Conservation (phyloP, 37 sponge, comb jelly and placozoan genomes). For the Agelas oroides region DNA sequence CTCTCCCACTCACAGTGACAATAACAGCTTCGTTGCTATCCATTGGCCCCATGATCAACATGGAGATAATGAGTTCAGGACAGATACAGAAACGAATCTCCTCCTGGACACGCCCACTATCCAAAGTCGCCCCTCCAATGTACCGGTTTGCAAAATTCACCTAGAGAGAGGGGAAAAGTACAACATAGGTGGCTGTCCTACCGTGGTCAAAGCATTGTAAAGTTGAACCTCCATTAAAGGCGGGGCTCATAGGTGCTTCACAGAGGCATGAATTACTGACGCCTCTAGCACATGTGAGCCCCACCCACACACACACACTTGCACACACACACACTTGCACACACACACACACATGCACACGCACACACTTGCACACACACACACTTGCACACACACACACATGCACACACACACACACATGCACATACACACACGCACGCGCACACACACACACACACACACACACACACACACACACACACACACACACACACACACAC, state of each 20-base stretch:
- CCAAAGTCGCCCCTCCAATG: slow-evolving; percentile 80
- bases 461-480: not conserved
- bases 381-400: not conserved
- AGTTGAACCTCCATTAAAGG: no score
- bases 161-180: slow-evolving; percentile 12
- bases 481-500: slow-evolving; percentile 31
- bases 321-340: no score
- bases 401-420: no score
- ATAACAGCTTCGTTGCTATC: slow-evolving; percentile 79
- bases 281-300: no score
- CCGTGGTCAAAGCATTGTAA: no score
- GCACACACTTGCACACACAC: no score
- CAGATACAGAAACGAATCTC: slow-evolving; percentile 64
- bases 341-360: no score
- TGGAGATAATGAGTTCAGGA: slow-evolving; percentile 79
- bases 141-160: slow-evolving; percentile 72
- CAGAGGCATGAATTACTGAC: no score
- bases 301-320: no score
- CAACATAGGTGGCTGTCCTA: not conserved
- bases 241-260: no score
- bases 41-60: slow-evolving; percentile 70
- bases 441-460: not conserved
- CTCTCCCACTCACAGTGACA: slow-evolving; percentile 47
- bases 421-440: no score
- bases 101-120: slow-evolving; percentile 68